These are phyloP conservation scores for Sinosuthora webbiana DNA, from an alignment of 2,113 vertebrate species.

Conservation along the genomic window DNA sequence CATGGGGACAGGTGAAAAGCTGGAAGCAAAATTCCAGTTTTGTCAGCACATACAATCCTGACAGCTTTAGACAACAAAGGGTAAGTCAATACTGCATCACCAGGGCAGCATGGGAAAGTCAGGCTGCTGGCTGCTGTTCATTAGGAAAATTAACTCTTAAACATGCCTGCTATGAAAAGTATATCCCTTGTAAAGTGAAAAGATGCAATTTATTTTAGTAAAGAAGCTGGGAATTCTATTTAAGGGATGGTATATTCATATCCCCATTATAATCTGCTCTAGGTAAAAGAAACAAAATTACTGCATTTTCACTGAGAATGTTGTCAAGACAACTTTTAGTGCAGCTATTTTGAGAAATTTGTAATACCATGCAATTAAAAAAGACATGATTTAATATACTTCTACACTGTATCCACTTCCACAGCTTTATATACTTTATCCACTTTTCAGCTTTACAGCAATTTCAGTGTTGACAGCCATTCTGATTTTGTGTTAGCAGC, in stretches of 20 bases:
- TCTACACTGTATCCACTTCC: not conserved
- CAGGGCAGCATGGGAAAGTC: not conserved
- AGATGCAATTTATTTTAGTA: not conserved
- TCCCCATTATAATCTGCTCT: not conserved
- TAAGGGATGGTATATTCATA: not conserved
- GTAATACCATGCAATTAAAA: not conserved
- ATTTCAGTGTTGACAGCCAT: not conserved
- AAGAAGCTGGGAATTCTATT: not conserved
- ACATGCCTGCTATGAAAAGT: not conserved
- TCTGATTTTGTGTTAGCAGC: not conserved
- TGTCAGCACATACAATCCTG: not conserved
- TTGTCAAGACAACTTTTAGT: slow-evolving; percentile 1
- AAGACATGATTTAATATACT: not conserved
- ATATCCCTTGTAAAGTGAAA: not conserved
- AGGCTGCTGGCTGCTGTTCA: not conserved
- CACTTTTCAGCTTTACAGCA: not conserved
- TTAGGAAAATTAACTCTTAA: not conserved
- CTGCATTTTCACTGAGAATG: not conserved
- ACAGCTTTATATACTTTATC: not conserved
- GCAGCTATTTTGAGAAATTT: not conserved
- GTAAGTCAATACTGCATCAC: not conserved
- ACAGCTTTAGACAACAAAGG: not conserved
- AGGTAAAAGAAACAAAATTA: not conserved
- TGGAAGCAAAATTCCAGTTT: not conserved
- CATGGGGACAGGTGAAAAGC: not conserved